Conservation (phyloP, 2,797 vertebrate genomes). For the Enteromius anoplus region DNA sequence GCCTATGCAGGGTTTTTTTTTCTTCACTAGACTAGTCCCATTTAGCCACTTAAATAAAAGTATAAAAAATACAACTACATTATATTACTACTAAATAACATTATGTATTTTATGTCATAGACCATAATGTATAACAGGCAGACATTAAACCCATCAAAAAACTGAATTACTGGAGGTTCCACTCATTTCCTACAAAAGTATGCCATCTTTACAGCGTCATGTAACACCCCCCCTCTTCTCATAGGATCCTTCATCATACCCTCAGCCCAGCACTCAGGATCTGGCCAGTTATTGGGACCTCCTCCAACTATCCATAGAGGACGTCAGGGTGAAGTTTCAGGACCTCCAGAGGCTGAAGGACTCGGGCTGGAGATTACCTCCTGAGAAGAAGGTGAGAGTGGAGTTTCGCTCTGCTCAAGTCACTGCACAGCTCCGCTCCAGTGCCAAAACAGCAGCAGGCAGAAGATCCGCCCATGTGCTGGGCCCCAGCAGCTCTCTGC, state of each 20-base stretch:
- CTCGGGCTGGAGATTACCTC: constrained; percentile 91
- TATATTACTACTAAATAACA: too few relatives aligned
- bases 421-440: constrained; percentile 63
- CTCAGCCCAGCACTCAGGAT: constrained; percentile 96
- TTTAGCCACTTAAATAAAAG: too few relatives aligned
- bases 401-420: constrained; percentile 61
- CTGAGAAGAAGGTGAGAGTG: constrained; percentile 91
- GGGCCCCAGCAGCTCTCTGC: constrained; percentile 61
- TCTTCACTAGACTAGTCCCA: too few relatives aligned
- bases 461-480: constrained; percentile 67
- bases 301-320: constrained; percentile 96
- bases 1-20: too few relatives aligned
- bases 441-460: constrained; percentile 71
- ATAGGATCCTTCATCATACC: constrained; percentile 87
- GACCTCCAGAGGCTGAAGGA: constrained; percentile 97
- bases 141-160: neutral
- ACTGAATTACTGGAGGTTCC: neutral
- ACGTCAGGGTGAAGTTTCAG: constrained; percentile 94
- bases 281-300: constrained; percentile 98
- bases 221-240: constrained; percentile 5
- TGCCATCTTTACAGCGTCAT: neutral
- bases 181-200: neutral
- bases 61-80: too few relatives aligned
- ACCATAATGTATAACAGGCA: too few relatives aligned
- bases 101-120: too few relatives aligned